These are phyloP conservation scores for Chrysopa pallens DNA, from an alignment of 1,140 invertebrate genomes.

Conservation along the genomic window DNA sequence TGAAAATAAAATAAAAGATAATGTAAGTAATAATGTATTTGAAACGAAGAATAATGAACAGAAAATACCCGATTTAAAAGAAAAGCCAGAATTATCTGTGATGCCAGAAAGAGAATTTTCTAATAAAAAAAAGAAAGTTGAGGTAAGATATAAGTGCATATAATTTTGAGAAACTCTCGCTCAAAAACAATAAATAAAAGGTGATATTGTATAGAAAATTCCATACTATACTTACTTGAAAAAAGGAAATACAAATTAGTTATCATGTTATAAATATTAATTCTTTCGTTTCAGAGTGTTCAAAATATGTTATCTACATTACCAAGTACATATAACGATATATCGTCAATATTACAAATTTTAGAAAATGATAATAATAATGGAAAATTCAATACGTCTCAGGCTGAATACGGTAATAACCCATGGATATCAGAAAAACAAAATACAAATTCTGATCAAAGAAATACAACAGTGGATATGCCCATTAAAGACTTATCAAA, in stretches of 20 bases:
- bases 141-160: no score
- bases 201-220: no score
- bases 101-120: not conserved
- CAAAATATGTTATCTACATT: not conserved
- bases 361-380: conserved; percentile 16
- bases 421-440: not conserved
- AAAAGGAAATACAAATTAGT: no score
- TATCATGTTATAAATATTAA: no score
- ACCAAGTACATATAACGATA: conserved; percentile 13
- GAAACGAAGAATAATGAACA: not conserved
- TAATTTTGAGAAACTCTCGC: no score
- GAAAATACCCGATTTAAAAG: not conserved
- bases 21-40: conserved; percentile 2
- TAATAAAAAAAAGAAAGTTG: no score
- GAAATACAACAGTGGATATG: not conserved
- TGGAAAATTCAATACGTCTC: not conserved
- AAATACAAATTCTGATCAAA: not conserved
- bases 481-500: conserved; percentile 1
- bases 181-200: no score
- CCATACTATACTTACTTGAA: no score
- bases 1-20: conserved; percentile 2
- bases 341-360: conserved; percentile 15
- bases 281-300: not conserved
- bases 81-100: not conserved
- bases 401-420: not conserved